These are phyloP conservation scores for Lagopus leucura DNA, from an alignment of 2,113 vertebrate genomes.

Conservation along the genomic window DNA sequence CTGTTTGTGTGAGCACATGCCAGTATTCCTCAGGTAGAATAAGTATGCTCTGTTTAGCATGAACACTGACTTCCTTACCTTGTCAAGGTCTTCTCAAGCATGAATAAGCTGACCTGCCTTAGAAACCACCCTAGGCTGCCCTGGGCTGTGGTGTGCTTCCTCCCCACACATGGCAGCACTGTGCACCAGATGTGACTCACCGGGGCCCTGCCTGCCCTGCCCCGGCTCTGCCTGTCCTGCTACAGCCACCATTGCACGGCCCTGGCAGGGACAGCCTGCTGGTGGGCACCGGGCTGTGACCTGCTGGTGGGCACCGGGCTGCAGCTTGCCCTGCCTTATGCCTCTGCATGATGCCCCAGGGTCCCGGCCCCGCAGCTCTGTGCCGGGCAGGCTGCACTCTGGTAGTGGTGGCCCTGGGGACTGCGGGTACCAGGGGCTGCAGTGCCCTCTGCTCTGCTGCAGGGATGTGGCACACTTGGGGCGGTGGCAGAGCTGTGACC, in stretches of 20 bases:
- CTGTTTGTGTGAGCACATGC: not conserved
- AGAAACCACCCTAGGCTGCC: not conserved
- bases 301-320: too few species aligned
- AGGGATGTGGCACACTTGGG: not conserved
- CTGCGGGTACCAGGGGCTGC: not conserved
- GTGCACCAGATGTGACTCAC: not conserved
- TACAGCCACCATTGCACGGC: not conserved
- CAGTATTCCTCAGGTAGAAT: not conserved
- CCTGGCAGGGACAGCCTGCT: not conserved
- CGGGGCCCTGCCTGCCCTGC: not conserved
- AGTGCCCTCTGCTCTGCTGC: not conserved
- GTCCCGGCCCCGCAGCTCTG: accelerated
- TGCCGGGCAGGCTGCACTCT: accelerated
- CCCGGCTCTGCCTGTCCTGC: not conserved
- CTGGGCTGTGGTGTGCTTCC: not conserved
- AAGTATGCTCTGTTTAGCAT: not conserved
- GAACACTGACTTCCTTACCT: not conserved
- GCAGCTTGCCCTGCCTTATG: too few species aligned
- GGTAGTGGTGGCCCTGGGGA: not conserved
- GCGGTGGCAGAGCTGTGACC: not conserved
- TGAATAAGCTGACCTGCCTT: not conserved
- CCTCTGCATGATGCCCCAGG: not conserved
- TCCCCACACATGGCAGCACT: not conserved
- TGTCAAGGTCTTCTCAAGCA: not conserved
- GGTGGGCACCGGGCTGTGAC: too few species aligned